These are phyloP conservation scores for Pseudococcus viburni DNA, from an alignment of 2,888 invertebrate species.

Conservation along the genomic window DNA sequence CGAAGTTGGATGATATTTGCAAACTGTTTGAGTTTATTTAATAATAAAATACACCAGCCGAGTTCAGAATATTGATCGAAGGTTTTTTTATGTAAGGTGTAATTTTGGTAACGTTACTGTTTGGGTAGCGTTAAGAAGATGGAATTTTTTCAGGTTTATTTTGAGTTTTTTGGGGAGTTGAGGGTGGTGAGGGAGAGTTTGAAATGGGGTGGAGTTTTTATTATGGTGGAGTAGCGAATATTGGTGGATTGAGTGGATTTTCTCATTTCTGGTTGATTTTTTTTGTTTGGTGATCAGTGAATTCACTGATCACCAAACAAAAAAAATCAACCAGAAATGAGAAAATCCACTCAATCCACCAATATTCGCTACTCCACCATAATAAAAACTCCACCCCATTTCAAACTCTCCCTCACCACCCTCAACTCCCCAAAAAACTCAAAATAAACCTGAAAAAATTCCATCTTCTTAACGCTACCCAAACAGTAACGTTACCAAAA, in stretches of 20 bases:
- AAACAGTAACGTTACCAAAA: too few relatives aligned
- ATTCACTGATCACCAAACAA: background rate
- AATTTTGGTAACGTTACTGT: too few relatives aligned
- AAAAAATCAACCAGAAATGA: background rate
- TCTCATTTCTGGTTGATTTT: background rate
- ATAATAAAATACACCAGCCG: too few relatives aligned
- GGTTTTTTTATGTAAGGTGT: too few relatives aligned
- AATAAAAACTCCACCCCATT: background rate
- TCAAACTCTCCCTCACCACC: background rate
- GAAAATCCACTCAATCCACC: background rate
- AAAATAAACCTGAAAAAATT: background rate
- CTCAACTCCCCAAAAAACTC: background rate
- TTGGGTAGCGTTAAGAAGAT: background rate
- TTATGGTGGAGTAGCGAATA: background rate
- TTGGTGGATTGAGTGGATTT: background rate
- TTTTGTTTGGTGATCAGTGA: background rate
- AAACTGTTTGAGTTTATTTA: too few relatives aligned
- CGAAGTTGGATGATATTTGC: too few relatives aligned
- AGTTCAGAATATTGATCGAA: too few relatives aligned
- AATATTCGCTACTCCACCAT: background rate
- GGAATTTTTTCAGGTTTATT: background rate
- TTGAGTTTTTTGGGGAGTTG: background rate
- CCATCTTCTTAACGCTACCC: too few relatives aligned
- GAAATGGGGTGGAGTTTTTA: background rate
- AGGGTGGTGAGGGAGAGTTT: background rate